These are phyloP conservation scores for Hydrozoanthus gracilis DNA, from an alignment of 92 coral and sea anemone genomes.

Conservation along the genomic window DNA sequence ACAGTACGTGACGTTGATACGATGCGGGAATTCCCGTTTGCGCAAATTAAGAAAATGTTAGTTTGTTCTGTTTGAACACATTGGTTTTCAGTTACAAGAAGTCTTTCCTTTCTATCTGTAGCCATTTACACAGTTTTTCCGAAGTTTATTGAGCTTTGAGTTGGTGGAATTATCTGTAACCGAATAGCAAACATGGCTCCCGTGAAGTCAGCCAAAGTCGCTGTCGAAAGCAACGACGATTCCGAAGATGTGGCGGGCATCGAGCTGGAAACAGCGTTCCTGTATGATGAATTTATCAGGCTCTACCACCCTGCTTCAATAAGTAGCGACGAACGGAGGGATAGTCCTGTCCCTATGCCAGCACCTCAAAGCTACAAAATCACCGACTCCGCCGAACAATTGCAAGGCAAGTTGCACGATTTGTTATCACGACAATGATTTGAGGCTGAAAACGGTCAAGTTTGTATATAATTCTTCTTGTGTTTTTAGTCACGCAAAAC, in stretches of 20 bases:
- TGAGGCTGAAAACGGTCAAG: neutral
- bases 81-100: neutral
- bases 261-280: constrained; percentile 67
- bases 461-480: neutral
- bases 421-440: neutral
- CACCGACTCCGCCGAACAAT: neutral
- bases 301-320: constrained; percentile 45
- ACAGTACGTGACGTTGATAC: constrained; percentile 2
- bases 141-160: neutral
- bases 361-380: constrained; percentile 20
- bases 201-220: constrained; percentile 52
- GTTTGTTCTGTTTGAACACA: neutral
- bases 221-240: constrained; percentile 62
- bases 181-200: constrained; percentile 37
- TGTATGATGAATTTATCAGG: constrained; percentile 85
- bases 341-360: constrained; percentile 42
- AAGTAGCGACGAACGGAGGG: constrained; percentile 32
- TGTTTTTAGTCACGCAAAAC: constrained; percentile 11
- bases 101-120: neutral
- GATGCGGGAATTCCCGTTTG: neutral
- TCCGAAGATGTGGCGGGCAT: constrained; percentile 62
- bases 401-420: constrained; percentile 26
- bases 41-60: neutral
- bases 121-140: neutral
- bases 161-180: neutral